phyloP scores from a whole-genome alignment of 1,140 invertebrate species.

The Cylas formicarius region DNA sequence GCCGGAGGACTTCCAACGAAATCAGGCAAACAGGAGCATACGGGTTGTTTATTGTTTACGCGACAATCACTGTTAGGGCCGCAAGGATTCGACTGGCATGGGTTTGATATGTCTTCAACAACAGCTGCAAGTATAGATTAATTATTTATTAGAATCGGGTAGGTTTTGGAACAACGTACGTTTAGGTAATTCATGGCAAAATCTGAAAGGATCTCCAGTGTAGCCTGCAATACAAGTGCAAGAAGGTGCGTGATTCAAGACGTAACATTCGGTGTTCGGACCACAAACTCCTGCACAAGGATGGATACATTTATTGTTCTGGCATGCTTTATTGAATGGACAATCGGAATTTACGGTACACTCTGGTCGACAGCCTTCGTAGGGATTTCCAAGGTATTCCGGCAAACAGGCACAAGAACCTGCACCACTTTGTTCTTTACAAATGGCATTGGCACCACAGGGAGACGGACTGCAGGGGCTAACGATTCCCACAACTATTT shows the following conservation, averaged over 20 bases:
- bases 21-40: constrained; percentile 68
- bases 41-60: constrained; percentile 59
- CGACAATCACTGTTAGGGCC: constrained; percentile 73
- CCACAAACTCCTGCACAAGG: constrained; percentile 79
- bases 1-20: constrained; percentile 69
- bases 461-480: constrained; percentile 56
- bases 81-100: constrained; percentile 71
- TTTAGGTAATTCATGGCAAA: constrained; percentile 55
- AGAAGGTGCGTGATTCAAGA: constrained; percentile 71
- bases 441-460: constrained; percentile 61
- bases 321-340: constrained; percentile 65
- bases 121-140: constrained; percentile 31
- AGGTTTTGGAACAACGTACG: constrained; percentile 49
- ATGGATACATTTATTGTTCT: constrained; percentile 73
- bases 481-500: constrained; percentile 35
- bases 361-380: constrained; percentile 66
- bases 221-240: constrained; percentile 69
- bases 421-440: constrained; percentile 52
- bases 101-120: constrained; percentile 47
- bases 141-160: no score
- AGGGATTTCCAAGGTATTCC: constrained; percentile 67
- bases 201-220: constrained; percentile 72
- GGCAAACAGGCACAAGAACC: constrained; percentile 60
- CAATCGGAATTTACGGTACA: constrained; percentile 74
- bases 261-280: constrained; percentile 64